Conservation (phyloP, 2,888 invertebrate species). For the Oscheius sp. region DNA sequence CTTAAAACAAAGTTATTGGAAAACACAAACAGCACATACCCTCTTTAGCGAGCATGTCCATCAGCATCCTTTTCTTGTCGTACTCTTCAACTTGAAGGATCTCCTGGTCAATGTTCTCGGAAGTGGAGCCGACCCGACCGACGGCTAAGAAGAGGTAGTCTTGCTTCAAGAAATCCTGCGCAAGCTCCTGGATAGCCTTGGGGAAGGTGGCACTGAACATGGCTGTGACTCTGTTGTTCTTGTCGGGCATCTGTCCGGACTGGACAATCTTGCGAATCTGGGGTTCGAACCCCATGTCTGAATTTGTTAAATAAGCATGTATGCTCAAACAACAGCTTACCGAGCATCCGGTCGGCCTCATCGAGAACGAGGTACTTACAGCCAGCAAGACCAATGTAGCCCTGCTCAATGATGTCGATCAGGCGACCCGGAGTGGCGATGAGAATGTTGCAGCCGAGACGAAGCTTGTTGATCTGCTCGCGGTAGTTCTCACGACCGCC, state of each 20-base stretch:
- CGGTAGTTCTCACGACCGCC: constrained; percentile 80
- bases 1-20: constrained; percentile 56
- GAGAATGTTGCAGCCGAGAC: constrained; percentile 94
- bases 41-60: constrained; percentile 85
- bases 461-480: constrained; percentile 76
- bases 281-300: constrained; percentile 85
- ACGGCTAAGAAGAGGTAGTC: constrained; percentile 99
- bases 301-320: neutral
- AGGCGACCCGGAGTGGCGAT: constrained; percentile 98
- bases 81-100: constrained; percentile 95
- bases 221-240: constrained; percentile 94
- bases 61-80: constrained; percentile 93
- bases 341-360: constrained; percentile 97
- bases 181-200: constrained; percentile 93
- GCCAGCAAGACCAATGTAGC: constrained; percentile 89
- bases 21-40: constrained; percentile 6
- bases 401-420: constrained; percentile 90
- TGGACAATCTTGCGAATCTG: constrained; percentile 80
- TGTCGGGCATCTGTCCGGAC: constrained; percentile 91
- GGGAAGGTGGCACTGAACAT: constrained; percentile 99
- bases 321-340: neutral
- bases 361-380: constrained; percentile 88
- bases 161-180: constrained; percentile 90
- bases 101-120: constrained; percentile 95
- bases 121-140: constrained; percentile 97